A percentile compares a stretch with the other conserved stretches of the same genome.
Conservation (phyloP, 2,797 vertebrate genomes). For the Cirrhinus mrigala region DNA sequence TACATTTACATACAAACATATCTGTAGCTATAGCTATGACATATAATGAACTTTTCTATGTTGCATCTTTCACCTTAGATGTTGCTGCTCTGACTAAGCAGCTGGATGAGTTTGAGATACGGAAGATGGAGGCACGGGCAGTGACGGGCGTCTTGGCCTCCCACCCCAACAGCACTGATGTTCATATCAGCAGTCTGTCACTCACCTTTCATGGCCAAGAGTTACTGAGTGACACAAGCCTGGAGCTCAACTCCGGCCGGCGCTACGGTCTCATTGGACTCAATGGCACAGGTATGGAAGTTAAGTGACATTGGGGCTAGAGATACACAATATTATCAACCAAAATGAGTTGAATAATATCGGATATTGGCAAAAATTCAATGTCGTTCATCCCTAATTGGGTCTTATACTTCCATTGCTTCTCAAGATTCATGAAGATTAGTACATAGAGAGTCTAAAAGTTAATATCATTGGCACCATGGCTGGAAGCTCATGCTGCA, state of each 20-base stretch:
- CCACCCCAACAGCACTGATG: conserved; percentile 97
- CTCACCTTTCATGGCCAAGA: conserved; percentile 98
- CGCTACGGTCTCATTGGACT: conserved; percentile 96
- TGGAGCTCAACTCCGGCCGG: conserved; percentile 95
- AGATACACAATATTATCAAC: no score
- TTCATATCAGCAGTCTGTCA: conserved; percentile 94
- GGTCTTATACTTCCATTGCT: background rate
- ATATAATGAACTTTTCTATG: background rate
- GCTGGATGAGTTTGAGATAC: conserved; percentile 93
- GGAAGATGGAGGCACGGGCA: conserved; percentile 91
- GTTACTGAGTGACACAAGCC: conserved; percentile 92
- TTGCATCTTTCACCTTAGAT: conserved; percentile 69
- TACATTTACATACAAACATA: background rate
- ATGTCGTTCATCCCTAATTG: background rate
- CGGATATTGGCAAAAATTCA: no score
- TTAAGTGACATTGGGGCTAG: background rate
- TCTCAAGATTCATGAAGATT: background rate
- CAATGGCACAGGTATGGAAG: conserved; percentile 87
- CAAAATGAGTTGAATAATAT: no score
- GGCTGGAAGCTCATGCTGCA: no score
- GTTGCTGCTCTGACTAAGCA: conserved; percentile 85
- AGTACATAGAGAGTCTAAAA: background rate
- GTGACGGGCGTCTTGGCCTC: conserved; percentile 95
- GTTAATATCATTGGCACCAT: background rate
- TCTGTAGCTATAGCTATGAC: background rate